A percentile compares a stretch with the other conserved stretches of the same genome.
These are phyloP conservation scores for Hirudinaria manillensis DNA, from an alignment of 2,888 invertebrate species.

Conservation along the genomic window DNA sequence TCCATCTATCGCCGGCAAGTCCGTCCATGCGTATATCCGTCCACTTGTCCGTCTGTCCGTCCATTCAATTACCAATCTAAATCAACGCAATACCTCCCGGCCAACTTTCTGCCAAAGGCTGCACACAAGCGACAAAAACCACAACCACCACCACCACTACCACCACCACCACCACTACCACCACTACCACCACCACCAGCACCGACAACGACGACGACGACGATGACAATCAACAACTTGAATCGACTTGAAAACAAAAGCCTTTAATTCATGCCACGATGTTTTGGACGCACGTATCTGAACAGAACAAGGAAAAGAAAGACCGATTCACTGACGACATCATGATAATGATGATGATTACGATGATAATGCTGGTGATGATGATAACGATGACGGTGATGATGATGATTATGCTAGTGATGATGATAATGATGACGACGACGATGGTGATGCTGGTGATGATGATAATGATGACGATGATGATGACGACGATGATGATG, in stretches of 20 bases:
- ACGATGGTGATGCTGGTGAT: constrained; percentile 4
- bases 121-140: no score
- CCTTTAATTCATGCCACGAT: no score
- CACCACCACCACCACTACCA: background rate
- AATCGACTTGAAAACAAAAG: no score
- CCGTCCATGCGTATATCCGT: no score
- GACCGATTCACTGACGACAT: background rate
- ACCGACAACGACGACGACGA: background rate
- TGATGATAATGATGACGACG: constrained; percentile 13
- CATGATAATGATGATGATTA: background rate
- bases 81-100: no score
- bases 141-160: background rate
- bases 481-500: constrained; percentile 4
- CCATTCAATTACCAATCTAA: no score
- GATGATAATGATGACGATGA: constrained; percentile 8
- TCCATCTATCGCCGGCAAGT: no score
- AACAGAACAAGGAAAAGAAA: background rate
- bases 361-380: background rate
- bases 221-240: no score
- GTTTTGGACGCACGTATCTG: no score
- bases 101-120: no score
- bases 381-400: background rate
- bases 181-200: background rate
- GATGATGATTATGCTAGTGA: background rate
- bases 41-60: no score